Conservation (phyloP, 2,888 invertebrate genomes). For the Drosophila anceps region DNA sequence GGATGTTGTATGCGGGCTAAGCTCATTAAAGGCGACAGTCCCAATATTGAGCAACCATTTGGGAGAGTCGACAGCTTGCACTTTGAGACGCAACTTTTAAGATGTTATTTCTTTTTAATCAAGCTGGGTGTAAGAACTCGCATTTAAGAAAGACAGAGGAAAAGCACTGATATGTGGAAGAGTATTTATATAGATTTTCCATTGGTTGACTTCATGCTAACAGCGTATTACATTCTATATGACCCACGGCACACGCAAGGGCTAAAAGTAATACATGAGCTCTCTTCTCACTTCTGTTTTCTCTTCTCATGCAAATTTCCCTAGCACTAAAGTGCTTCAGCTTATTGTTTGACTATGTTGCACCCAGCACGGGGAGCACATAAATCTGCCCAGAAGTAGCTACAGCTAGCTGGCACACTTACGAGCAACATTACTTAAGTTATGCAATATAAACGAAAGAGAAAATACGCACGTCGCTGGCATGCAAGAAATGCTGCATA, state of each 20-base stretch:
- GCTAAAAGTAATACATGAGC: background rate
- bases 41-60: background rate
- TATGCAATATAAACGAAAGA: constrained; percentile 39
- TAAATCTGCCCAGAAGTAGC: background rate
- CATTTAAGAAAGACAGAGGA: background rate
- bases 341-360: constrained; percentile 3
- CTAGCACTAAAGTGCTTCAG: constrained; percentile 1
- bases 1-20: constrained; percentile 44
- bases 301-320: constrained; percentile 9
- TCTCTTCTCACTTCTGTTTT: background rate
- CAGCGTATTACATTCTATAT: background rate
- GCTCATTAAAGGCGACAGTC: constrained; percentile 42
- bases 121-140: no score
- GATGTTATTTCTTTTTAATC: background rate
- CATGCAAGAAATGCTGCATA: constrained; percentile 42
- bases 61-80: background rate
- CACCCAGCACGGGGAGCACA: background rate
- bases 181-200: background rate
- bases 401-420: constrained; percentile 1
- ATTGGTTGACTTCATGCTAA: background rate
- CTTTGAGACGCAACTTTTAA: background rate
- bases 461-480: constrained; percentile 19
- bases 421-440: constrained; percentile 13
- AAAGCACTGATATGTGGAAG: no score
- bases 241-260: background rate